Base-by-base conservation (phyloP, 92 coral and sea anemone species). In the Siderastrea siderea region DNA sequence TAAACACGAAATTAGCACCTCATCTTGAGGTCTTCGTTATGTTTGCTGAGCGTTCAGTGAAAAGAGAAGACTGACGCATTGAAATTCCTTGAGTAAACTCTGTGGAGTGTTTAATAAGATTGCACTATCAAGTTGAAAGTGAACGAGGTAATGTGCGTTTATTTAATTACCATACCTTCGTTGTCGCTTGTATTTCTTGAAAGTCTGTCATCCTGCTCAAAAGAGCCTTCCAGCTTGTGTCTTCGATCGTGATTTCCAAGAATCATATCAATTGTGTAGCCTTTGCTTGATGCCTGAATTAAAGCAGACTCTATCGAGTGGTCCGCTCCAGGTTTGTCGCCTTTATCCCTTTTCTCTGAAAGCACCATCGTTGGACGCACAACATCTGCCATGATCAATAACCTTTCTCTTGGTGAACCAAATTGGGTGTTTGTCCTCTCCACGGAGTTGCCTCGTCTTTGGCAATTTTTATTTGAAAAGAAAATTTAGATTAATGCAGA, bases 201-300 rank as follows among this genome's bases (percentile, higher is more conserved):
- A 26, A 47, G 47, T 1, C 67, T 68, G 38, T 70, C 77, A 1
- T 85, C 78, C 3, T 66, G 43, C 1, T 85, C 89, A 12, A 75
- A 46, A 11, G 67, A 44, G 51, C 68, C 60, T 17, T 91, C 94
- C 11, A 84, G 87, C 59, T 69, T 76, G 44, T 75, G 81, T 64
- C 69, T 87, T 80, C 90, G 80, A 6, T 93, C 96, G 78, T 89
- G 92, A 71, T 78, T 95, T 44, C 98, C 99, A 2, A 97, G 95
- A 73, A 97, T 97, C 94, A 94, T 97, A 45, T 97, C 99, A 57
- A 97, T 97, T 51, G 98, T 95, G 64, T 95, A 97, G 47, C 95
- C 95, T 74, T 92, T 95, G 61, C 95, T 93, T 16, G 99, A 92
- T 1, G 99, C 95, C 69, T 95, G 96, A 83, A 95, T 95, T 84